These are phyloP conservation scores for Eulemur coronatus DNA, from an alignment of 2,797 vertebrate genomes.

Conservation along the genomic window DNA sequence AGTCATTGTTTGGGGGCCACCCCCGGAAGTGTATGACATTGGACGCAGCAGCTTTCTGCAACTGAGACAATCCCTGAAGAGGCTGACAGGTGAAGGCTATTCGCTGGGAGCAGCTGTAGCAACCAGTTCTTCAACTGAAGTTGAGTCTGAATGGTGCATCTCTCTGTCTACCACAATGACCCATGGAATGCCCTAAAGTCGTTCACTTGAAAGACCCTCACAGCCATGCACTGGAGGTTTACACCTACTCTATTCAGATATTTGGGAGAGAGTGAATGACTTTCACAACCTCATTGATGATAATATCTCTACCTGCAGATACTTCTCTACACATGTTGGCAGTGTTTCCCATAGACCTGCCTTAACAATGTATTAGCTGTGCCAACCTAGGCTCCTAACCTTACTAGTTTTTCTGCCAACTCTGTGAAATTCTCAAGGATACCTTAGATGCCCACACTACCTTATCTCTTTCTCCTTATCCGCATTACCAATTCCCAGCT, in stretches of 20 bases:
- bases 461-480: neutral
- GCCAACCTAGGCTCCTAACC: neutral
- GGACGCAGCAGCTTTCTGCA: no score
- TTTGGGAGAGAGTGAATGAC: neutral
- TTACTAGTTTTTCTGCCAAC: neutral
- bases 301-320: neutral
- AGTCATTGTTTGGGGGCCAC: neutral
- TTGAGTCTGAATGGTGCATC: neutral
- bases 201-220: neutral
- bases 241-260: neutral
- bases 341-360: neutral
- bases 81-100: neutral
- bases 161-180: no score
- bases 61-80: neutral
- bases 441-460: neutral
- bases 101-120: neutral
- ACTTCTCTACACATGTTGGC: neutral
- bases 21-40: neutral
- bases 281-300: neutral
- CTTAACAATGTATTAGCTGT: neutral
- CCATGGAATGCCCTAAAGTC: no score
- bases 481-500: neutral
- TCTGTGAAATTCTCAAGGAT: neutral
- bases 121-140: neutral
- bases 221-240: neutral